Evolutionary conservation across 1,140 invertebrate genomes (phyloP), one percentile per base, ranked within the genome.

Genomic region (Aphidius ervi): DNA sequence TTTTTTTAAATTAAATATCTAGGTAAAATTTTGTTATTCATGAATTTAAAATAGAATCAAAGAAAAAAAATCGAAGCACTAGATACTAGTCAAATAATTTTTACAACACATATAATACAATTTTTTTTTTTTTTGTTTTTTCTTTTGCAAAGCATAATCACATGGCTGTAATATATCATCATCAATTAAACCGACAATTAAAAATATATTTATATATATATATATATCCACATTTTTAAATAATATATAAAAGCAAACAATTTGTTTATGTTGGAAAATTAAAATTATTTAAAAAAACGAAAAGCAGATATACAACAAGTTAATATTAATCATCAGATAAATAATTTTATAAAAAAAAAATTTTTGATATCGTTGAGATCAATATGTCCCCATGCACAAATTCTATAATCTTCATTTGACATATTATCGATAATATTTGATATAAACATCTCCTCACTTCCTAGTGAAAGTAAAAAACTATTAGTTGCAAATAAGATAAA

Each of bases 391-490:
- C 74, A 78, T 78, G 73, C 73, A 78, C 72, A 31, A 76, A 59
- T 74, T 70, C 70, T 74, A 76, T 77, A n/a, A 10, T 71, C 70
- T 73, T 70, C 72, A 76, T 1, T 31, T 31, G 23, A 31, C 23
- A 31, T 31, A 1, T 1, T 31, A 31, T 31, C 4, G 4, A 3
- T 3, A 31, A 37, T 67, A 67, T 67, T 65, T 65, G 60, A 63
- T 59, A 31, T 31, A 31, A 31, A 31, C 4, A 31, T 63, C 62
- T 65, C 54, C 70, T 69, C 68, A 75, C 63, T 68, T 68, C 76
- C 75, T 78, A 74, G 69, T 79, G 64, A 79, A 79, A 80, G 75
- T 74, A 80, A 80, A 79, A 77, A 74, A 70, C 77, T 80, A 80
- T 80, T 80, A 80, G 76, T 78, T 31, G 23, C 23, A 31, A 31